These are phyloP conservation scores for Sycophila texana DNA, from an alignment of 2,888 invertebrate species.

Conservation along the genomic window DNA sequence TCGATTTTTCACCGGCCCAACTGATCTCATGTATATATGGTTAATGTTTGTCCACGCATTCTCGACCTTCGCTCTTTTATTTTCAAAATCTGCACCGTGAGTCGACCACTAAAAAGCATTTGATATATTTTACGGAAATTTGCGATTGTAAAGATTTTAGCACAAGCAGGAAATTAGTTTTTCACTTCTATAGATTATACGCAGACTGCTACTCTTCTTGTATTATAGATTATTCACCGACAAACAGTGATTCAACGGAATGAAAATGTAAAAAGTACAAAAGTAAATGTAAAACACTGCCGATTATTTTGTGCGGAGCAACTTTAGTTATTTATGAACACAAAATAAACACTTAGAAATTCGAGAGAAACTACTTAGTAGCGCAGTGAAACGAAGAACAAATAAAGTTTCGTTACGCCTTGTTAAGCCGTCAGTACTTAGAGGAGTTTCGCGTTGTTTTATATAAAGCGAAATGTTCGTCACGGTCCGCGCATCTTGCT, in stretches of 20 bases:
- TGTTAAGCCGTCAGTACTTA: background rate
- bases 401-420: background rate
- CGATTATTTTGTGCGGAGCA: too few relatives aligned
- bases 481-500: slow-evolving; percentile 13
- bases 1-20: slow-evolving; percentile 46
- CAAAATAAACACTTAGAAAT: background rate
- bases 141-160: too few relatives aligned
- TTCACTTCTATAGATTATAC: too few relatives aligned
- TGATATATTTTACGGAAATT: too few relatives aligned
- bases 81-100: background rate
- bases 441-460: background rate
- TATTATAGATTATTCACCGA: too few relatives aligned
- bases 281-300: too few relatives aligned
- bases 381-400: background rate
- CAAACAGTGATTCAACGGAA: too few relatives aligned
- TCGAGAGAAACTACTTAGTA: background rate
- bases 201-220: too few relatives aligned
- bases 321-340: too few relatives aligned
- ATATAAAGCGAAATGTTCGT: background rate
- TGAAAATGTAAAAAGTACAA: too few relatives aligned
- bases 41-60: background rate
- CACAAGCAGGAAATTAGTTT: too few relatives aligned
- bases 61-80: background rate
- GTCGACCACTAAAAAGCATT: too few relatives aligned
- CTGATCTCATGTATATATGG: background rate